phyloP scores from a whole-genome alignment of 2,113 vertebrate species.

The Sceloporus undulatus region DNA sequence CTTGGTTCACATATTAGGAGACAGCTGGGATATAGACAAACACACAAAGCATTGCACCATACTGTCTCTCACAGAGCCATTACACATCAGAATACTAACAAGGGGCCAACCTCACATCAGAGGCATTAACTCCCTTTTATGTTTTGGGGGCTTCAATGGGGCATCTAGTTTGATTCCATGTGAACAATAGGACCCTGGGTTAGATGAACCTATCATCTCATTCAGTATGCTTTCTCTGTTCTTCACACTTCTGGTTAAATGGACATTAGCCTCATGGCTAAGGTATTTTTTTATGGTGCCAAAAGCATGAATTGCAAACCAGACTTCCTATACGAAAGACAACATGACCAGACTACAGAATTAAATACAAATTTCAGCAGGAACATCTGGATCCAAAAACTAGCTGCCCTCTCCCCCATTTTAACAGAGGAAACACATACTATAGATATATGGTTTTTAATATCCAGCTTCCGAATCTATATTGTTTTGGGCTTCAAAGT shows the following conservation, averaged over 20 bases:
- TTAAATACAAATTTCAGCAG: background rate
- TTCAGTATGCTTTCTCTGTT: background rate
- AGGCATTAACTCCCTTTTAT: background rate
- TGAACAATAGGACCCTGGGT: background rate
- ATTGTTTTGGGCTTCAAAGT: slow-evolving; percentile 22
- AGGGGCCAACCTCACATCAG: background rate
- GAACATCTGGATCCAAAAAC: background rate
- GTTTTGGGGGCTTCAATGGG: background rate
- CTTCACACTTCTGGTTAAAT: background rate
- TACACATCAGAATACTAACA: background rate
- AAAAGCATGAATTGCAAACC: background rate
- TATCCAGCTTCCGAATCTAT: slow-evolving; percentile 16
- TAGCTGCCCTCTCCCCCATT: background rate
- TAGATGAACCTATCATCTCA: background rate
- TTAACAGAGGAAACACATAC: background rate
- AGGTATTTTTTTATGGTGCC: slow-evolving; percentile 6
- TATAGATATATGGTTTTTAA: slow-evolving; percentile 33
- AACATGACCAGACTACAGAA: background rate
- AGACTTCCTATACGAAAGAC: background rate
- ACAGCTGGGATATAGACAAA: too few relatives aligned
- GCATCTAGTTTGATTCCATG: background rate
- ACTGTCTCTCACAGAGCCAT: background rate
- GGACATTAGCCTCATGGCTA: background rate
- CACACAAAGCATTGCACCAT: too few relatives aligned
- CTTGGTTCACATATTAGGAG: too few relatives aligned